Conservation (phyloP, 2,797 vertebrate species). For the Hozukius guyotensis region DNA sequence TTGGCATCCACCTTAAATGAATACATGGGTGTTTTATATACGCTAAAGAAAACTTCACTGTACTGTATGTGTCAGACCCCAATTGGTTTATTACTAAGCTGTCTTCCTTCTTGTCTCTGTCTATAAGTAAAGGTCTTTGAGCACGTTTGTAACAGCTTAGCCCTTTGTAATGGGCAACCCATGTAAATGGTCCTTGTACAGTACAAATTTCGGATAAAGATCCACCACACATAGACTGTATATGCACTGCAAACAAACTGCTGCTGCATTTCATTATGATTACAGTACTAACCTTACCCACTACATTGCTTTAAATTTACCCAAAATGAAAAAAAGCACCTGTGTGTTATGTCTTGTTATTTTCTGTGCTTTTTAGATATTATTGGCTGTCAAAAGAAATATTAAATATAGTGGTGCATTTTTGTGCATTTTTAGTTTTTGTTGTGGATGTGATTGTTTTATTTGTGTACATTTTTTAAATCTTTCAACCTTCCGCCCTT, state of each 20-base stretch:
- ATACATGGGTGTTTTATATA: slow-evolving; percentile 68
- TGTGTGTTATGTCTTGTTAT: slow-evolving; percentile 70
- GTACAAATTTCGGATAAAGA: slow-evolving; percentile 66
- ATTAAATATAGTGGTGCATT: slow-evolving; percentile 65
- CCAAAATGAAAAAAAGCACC: slow-evolving; percentile 58
- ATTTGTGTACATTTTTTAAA: slow-evolving; percentile 36
- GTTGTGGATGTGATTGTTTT: slow-evolving; percentile 56
- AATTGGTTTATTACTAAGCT: slow-evolving; percentile 67
- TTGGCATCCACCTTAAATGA: slow-evolving; percentile 70
- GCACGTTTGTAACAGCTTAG: slow-evolving; percentile 71
- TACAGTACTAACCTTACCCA: slow-evolving; percentile 74
- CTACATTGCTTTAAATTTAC: slow-evolving; percentile 75
- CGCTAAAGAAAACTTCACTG: slow-evolving; percentile 37
- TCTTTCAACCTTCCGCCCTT: slow-evolving; percentile 2
- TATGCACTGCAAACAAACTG: slow-evolving; percentile 56
- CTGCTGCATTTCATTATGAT: slow-evolving; percentile 73
- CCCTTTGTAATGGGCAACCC: slow-evolving; percentile 85
- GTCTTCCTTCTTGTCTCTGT: slow-evolving; percentile 78
- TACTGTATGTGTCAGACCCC: slow-evolving; percentile 74
- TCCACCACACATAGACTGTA: slow-evolving; percentile 53
- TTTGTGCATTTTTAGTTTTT: slow-evolving; percentile 52
- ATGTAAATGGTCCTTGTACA: slow-evolving; percentile 85
- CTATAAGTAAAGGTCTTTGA: slow-evolving; percentile 73
- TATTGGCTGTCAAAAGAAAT: slow-evolving; percentile 55
- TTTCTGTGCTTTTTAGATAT: slow-evolving; percentile 68